Evolutionary conservation across 2,888 invertebrate genomes (phyloP), one percentile per base, ranked within the genome.

Genomic region (Agrotis segetum): DNA sequence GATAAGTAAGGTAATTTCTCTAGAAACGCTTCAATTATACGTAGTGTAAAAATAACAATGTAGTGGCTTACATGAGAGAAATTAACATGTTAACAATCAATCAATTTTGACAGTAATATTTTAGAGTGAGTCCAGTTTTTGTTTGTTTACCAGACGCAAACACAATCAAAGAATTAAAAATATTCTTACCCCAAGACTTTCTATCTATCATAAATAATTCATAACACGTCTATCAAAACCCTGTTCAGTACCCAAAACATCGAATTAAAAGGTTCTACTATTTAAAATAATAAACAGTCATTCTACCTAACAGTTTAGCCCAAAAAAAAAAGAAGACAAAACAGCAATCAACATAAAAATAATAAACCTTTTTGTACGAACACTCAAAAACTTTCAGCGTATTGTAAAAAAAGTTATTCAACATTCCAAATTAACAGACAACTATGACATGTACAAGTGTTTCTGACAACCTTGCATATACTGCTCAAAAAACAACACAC

Each of bases 391-490:
- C 90, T 93, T 92, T 92, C 92, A 91, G 91, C 92, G 90, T 92
- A 92, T 92, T 89, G 89, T 90, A 90, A 88, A 87, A 90, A 89
- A 89, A 91, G 89, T 87, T 78, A 84, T 85, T 85, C 84, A 89
- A 92, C 92, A 91, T 89, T 89, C 91, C 91, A 93, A 94, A 95
- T 95, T 95, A 94, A 95, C 94, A 94, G 94, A 95, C 95, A 93
- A 92, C 92, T 94, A 93, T 94, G 95, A 95, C 95, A 95, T 92
- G 92, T 92, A 95, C 95, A 95, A 95, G 95, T 94, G 92, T 86
- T 90, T 88, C 87, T 74, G 75, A 89, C 93, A 91, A 91, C 69
- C 17, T 81, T 83, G 72, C 68, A 44, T 67, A 83, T 86, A 77
- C 71, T 29, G 9, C 4, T 3, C 53, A 34, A 59, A 55, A 44